Conservation (phyloP, 2,797 vertebrate genomes). For the Rhabdomys pumilio region DNA sequence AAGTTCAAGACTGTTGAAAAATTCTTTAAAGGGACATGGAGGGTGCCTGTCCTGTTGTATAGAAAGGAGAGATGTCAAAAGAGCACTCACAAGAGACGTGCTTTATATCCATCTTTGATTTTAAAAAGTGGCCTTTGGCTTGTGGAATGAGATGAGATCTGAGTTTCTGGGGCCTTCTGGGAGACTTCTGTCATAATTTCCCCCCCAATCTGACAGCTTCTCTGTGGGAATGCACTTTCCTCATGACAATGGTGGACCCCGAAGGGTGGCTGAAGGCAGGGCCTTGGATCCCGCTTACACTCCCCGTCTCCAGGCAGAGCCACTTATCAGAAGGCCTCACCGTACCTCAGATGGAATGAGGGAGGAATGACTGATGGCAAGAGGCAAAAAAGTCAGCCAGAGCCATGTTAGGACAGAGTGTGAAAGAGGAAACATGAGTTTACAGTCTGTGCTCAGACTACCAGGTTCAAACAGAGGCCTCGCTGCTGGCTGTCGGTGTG, state of each 20-base stretch:
- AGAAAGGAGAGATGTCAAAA: slow-evolving; percentile 61
- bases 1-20: slow-evolving; percentile 75
- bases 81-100: slow-evolving; percentile 71
- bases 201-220: slow-evolving; percentile 58
- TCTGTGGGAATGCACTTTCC: slow-evolving; percentile 75
- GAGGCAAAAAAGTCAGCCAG: not conserved
- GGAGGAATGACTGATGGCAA: not conserved
- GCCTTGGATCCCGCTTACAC: slow-evolving; percentile 40
- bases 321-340: slow-evolving; percentile 18
- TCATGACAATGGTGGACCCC: slow-evolving; percentile 63
- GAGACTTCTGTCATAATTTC: slow-evolving; percentile 74
- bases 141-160: slow-evolving; percentile 46
- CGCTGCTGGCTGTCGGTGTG: not conserved
- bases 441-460: not conserved
- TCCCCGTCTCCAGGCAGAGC: not conserved
- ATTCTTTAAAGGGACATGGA: slow-evolving; percentile 68
- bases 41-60: not conserved
- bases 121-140: slow-evolving; percentile 65
- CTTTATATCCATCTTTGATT: slow-evolving; percentile 75
- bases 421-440: not conserved
- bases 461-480: not conserved
- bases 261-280: slow-evolving; percentile 31
- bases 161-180: slow-evolving; percentile 65
- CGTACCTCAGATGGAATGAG: not conserved
- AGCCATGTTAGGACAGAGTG: not conserved